Conservation (phyloP, 2,113 vertebrate species). For the Vicugna pacos region DNA sequence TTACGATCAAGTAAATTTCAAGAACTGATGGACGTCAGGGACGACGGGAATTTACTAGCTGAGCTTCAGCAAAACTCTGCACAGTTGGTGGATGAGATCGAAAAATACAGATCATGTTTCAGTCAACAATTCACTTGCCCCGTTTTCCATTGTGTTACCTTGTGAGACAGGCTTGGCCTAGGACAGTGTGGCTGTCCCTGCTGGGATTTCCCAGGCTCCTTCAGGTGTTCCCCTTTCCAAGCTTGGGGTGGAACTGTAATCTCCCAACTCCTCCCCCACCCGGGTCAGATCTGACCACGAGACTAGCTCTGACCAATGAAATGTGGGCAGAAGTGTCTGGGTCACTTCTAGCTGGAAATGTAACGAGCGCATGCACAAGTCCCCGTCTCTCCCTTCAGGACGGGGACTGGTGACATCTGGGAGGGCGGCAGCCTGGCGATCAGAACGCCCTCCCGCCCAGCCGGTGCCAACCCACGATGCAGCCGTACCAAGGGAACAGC, state of each 20-base stretch:
- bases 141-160: accelerated
- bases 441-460: accelerated
- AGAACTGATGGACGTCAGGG: background rate
- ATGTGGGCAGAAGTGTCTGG: background rate
- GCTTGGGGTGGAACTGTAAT: background rate
- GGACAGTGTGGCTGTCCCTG: accelerated
- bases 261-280: too few species aligned
- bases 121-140: too few species aligned
- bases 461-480: background rate
- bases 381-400: too few species aligned
- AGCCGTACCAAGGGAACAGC: background rate
- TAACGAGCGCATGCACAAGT: background rate
- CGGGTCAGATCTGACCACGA: background rate
- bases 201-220: background rate
- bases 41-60: background rate
- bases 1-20: background rate
- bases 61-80: background rate
- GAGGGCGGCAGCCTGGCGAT: background rate
- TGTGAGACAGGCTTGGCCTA: accelerated
- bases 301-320: background rate
- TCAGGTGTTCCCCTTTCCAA: background rate
- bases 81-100: background rate
- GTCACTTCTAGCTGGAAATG: background rate
- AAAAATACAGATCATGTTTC: background rate
- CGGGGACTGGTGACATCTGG: accelerated